These are phyloP conservation scores for Oxytorus armatus DNA, from an alignment of 2,888 invertebrate species.

Conservation along the genomic window DNA sequence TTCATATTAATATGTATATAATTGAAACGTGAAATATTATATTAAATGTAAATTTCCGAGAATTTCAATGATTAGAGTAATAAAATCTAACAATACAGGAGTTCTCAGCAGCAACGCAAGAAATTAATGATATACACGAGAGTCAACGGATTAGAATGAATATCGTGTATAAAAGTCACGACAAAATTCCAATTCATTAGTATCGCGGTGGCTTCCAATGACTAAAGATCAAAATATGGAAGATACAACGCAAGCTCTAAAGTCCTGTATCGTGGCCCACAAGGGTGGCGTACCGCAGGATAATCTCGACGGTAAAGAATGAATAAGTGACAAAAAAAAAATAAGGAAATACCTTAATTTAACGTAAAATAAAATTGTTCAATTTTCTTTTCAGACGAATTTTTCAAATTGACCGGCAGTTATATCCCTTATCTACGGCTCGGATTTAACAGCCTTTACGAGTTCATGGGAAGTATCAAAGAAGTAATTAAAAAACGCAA, in stretches of 20 bases:
- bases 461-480: slow-evolving; percentile 60
- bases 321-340: background rate
- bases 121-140: slow-evolving; percentile 24
- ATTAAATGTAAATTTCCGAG: slow-evolving; percentile 19
- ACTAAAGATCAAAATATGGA: slow-evolving; percentile 45
- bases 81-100: too few species aligned
- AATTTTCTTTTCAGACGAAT: slow-evolving; percentile 56
- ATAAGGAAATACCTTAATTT: background rate
- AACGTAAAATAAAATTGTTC: background rate
- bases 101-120: too few species aligned
- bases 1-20: background rate
- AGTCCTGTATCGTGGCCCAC: slow-evolving; percentile 63
- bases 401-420: slow-evolving; percentile 61
- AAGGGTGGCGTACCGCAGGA: slow-evolving; percentile 68
- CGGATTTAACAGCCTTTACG: slow-evolving; percentile 28
- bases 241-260: slow-evolving; percentile 44
- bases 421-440: slow-evolving; percentile 69
- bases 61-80: slow-evolving; percentile 23
- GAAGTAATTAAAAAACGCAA: slow-evolving; percentile 58
- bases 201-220: slow-evolving; percentile 15
- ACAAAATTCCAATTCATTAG: slow-evolving; percentile 1
- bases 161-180: background rate
- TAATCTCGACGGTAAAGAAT: slow-evolving; percentile 66
- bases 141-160: slow-evolving; percentile 3
- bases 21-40: background rate